Conservation (phyloP, 1,140 invertebrate genomes). For the Euglossa dilemma region DNA sequence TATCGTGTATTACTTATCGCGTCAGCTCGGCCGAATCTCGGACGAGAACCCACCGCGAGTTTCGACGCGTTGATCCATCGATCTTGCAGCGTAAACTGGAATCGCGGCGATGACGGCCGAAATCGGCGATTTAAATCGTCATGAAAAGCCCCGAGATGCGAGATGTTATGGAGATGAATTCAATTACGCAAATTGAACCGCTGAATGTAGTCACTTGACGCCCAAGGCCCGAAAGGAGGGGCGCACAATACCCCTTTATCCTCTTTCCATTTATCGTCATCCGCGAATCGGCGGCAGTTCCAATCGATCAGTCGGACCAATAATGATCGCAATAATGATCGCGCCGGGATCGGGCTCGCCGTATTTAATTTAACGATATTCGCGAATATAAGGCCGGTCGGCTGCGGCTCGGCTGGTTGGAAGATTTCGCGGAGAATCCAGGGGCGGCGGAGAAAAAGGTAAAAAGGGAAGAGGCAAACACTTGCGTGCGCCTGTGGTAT, state of each 20-base stretch:
- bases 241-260: not conserved
- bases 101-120: too few relatives aligned
- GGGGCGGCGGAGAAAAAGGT: not conserved
- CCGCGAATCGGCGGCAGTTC: not conserved
- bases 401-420: not conserved
- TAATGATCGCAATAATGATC: slow-evolving; percentile 1
- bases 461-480: slow-evolving; percentile 45
- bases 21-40: not conserved
- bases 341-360: too few relatives aligned
- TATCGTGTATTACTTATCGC: not conserved
- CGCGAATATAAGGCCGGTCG: too few relatives aligned
- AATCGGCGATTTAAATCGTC: not conserved
- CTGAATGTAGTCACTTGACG: slow-evolving; percentile 3
- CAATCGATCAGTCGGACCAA: not conserved
- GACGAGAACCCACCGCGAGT: not conserved
- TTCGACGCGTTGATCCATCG: not conserved
- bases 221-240: not conserved
- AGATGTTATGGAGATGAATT: not conserved
- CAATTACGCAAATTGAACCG: slow-evolving; percentile 19
- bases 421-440: slow-evolving; percentile 21
- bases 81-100: too few relatives aligned
- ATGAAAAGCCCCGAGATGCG: not conserved
- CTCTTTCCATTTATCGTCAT: slow-evolving; percentile 23
- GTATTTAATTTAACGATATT: slow-evolving; percentile 45
- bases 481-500: slow-evolving; percentile 61